Percentiles rank a stretch among this genome's conserved stretches.
Evolutionary conservation across 2,797 vertebrate genomes (phyloP).

Genomic region (Mico argentatus): DNA sequence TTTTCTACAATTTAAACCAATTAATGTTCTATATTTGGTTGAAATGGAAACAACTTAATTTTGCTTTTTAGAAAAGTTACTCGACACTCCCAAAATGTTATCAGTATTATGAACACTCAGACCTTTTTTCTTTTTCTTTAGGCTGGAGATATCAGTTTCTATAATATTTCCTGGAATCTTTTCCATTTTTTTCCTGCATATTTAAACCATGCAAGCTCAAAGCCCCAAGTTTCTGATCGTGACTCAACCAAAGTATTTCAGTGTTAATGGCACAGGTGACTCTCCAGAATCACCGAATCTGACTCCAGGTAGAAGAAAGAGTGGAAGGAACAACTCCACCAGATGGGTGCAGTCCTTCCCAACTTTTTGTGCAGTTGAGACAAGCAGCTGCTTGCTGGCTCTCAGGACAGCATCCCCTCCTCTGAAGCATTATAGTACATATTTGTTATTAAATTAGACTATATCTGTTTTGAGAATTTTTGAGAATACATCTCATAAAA

Average conservation of each 20-base stretch:
- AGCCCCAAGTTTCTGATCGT: background rate
- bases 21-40: background rate
- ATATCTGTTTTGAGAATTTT: background rate
- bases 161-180: background rate
- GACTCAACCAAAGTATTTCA: background rate
- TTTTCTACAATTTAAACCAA: background rate
- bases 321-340: background rate
- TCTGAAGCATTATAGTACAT: background rate
- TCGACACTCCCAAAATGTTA: background rate
- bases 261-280: background rate
- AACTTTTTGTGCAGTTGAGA: background rate
- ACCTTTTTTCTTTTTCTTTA: background rate
- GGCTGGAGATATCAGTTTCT: background rate
- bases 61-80: background rate
- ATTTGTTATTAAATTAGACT: background rate
- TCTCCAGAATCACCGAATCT: background rate
- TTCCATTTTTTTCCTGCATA: background rate
- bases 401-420: background rate
- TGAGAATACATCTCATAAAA: background rate
- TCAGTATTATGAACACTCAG: background rate
- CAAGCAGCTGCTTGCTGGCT: background rate
- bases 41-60: background rate
- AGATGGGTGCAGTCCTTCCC: background rate
- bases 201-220: background rate
- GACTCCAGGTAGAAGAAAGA: background rate